A percentile compares a stretch with the other conserved stretches of the same genome.
Conservation (phyloP, 2,113 vertebrate genomes). For the Azemiops feae region DNA sequence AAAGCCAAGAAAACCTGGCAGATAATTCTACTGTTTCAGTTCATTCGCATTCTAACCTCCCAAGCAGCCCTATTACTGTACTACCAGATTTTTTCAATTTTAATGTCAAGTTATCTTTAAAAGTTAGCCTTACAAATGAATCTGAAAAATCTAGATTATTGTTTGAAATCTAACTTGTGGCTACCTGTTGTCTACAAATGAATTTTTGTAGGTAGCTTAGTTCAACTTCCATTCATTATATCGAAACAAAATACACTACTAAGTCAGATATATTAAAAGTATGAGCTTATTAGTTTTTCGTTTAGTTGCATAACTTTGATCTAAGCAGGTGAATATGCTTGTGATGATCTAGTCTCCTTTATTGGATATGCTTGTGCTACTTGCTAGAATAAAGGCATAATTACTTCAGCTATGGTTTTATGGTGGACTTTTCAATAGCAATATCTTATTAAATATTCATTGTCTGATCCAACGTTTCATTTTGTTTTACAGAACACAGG, state of each 20-base stretch:
- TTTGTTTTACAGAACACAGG: constrained; percentile 60
- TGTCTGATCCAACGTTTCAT: constrained; percentile 61
- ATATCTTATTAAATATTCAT: constrained; percentile 36
- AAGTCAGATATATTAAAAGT: not conserved
- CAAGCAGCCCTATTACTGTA: not conserved
- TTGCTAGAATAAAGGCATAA: constrained; percentile 9
- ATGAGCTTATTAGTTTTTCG: not conserved
- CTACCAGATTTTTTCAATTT: not conserved
- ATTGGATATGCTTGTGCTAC: not conserved
- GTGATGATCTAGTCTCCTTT: not conserved
- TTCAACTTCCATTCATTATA: not conserved
- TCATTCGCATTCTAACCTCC: not conserved
- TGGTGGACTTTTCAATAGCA: constrained; percentile 26
- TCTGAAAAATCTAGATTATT: not conserved
- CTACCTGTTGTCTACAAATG: not conserved
- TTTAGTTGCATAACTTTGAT: not conserved
- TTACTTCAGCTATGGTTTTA: constrained; percentile 5
- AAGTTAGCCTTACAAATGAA: not conserved
- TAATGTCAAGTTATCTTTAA: not conserved
- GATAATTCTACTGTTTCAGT: not conserved
- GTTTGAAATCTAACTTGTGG: not conserved
- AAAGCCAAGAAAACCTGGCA: not conserved
- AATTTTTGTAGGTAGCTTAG: not conserved
- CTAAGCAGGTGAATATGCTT: not conserved
- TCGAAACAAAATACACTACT: not conserved